phyloP scores from a whole-genome alignment of 2,888 invertebrate genomes.

The Fragum fragum region DNA sequence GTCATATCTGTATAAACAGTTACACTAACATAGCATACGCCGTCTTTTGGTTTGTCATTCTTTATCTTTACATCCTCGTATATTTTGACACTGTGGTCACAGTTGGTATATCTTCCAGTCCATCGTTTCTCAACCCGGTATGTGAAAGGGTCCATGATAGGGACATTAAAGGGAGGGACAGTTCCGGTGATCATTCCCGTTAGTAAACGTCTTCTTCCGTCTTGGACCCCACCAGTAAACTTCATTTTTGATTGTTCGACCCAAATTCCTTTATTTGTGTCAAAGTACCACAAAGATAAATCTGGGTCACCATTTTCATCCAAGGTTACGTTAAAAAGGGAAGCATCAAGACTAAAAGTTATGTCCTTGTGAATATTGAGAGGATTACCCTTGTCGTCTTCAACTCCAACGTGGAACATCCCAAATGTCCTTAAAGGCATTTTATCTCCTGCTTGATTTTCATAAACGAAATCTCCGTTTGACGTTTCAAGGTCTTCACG shows the following conservation, averaged over 20 bases:
- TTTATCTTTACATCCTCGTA: constrained; percentile 26
- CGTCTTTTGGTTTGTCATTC: constrained; percentile 17
- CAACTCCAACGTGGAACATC: constrained; percentile 46
- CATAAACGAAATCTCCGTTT: constrained; percentile 49
- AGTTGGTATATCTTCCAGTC: constrained; percentile 43
- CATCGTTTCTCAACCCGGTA: constrained; percentile 18
- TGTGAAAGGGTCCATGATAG: constrained; percentile 29
- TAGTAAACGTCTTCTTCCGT: constrained; percentile 4
- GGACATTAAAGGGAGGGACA: constrained; percentile 22
- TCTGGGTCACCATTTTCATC: constrained; percentile 51
- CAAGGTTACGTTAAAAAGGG: constrained; percentile 41
- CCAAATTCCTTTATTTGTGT: constrained; percentile 60
- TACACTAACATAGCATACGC: constrained; percentile 48
- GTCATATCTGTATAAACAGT: constrained; percentile 43
- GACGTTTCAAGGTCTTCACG: constrained; percentile 45
- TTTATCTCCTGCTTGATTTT: constrained; percentile 33
- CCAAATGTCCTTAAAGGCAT: constrained; percentile 52
- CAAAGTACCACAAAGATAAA: constrained; percentile 47
- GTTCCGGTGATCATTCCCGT: neutral
- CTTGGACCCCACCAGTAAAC: neutral
- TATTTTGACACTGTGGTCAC: constrained; percentile 47
- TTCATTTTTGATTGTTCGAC: constrained; percentile 42
- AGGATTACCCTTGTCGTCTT: constrained; percentile 34
- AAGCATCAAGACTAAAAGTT: constrained; percentile 40
- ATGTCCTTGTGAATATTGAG: constrained; percentile 45